Evolutionary conservation across 2,797 vertebrate genomes (phyloP).

Genomic region (Micropoecilia bifurca): DNA sequence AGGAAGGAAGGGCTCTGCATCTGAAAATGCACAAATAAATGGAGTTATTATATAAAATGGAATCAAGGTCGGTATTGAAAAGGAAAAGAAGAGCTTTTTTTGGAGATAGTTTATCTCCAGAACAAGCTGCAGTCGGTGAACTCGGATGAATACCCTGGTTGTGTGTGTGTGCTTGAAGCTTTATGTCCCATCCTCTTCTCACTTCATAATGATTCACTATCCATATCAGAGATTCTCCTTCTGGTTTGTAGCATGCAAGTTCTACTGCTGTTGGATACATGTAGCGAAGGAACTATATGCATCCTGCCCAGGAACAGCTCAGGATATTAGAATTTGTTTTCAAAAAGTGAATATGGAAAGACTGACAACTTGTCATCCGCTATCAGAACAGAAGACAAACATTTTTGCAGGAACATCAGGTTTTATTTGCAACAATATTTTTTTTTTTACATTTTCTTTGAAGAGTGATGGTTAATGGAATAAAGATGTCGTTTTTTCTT

Average conservation of each 20-base stretch:
- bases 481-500: background rate
- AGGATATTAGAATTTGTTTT: background rate
- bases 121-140: too few relatives aligned
- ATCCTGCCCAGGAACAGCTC: background rate
- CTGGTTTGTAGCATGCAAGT: background rate
- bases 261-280: constrained; percentile 2
- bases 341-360: background rate
- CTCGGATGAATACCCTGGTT: too few relatives aligned
- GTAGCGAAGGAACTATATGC: too few relatives aligned
- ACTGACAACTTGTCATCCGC: background rate
- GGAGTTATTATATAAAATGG: background rate
- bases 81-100: background rate
- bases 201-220: constrained; percentile 5
- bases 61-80: background rate
- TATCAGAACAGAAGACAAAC: background rate
- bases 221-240: background rate
- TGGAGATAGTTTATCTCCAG: background rate
- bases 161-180: constrained; percentile 4
- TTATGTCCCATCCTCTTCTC: constrained; percentile 15
- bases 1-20: background rate
- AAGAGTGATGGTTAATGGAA: background rate
- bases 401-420: background rate
- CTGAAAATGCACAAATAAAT: background rate
- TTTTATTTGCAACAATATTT: background rate
- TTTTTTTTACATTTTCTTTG: background rate